Conservation (phyloP, 64 coral and sea anemone genomes). For the Platygyra sinensis region DNA sequence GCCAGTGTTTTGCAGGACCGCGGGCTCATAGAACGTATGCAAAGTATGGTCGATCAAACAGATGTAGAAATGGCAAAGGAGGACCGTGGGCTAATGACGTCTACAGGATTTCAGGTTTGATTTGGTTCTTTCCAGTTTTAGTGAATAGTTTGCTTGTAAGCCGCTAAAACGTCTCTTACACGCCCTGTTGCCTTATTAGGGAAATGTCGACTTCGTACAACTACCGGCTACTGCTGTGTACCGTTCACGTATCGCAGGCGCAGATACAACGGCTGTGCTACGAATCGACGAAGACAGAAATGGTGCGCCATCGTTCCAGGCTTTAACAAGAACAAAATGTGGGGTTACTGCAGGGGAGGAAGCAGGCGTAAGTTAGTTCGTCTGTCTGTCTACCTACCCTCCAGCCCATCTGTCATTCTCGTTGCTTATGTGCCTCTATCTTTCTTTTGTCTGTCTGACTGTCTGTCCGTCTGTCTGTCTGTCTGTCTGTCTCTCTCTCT, state of each 20-base stretch:
- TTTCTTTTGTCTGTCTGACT: not conserved
- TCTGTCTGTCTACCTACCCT: not conserved
- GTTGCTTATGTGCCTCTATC: not conserved
- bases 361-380: slow-evolving; percentile 8
- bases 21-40: slow-evolving; percentile 21
- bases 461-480: not conserved
- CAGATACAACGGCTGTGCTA: slow-evolving; percentile 38
- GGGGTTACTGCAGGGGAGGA: slow-evolving; percentile 49
- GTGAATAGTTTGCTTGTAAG: not conserved
- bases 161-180: not conserved
- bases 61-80: slow-evolving; percentile 36
- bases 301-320: slow-evolving; percentile 49
- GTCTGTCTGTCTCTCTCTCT: not conserved
- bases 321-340: slow-evolving; percentile 38
- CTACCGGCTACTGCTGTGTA: slow-evolving; percentile 43
- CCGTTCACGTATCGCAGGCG: slow-evolving; percentile 48
- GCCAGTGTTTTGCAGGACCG: slow-evolving; percentile 40
- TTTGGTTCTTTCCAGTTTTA: not conserved
- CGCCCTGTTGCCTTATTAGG: not conserved
- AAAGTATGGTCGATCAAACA: slow-evolving; percentile 28
- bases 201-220: slow-evolving; percentile 41
- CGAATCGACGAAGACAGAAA: not conserved
- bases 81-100: slow-evolving; percentile 60
- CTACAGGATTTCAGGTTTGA: slow-evolving; percentile 41
- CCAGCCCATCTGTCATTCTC: not conserved